These are phyloP conservation scores for Parnassius mnemosyne DNA, from an alignment of 2,888 invertebrate species.

Conservation along the genomic window DNA sequence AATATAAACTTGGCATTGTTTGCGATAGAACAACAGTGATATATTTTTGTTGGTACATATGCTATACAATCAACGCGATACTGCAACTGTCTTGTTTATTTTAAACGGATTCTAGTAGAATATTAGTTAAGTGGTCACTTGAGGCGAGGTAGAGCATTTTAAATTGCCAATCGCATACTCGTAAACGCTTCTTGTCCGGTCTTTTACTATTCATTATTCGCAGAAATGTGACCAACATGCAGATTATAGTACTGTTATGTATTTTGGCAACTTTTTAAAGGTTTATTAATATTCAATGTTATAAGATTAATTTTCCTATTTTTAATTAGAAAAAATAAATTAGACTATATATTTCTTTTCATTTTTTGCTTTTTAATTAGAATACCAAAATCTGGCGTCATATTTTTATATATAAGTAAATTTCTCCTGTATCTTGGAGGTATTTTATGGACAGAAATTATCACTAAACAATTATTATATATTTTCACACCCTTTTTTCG, in stretches of 20 bases:
- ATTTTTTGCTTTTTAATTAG: too few relatives aligned
- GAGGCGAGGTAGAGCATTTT: slow-evolving; percentile 54
- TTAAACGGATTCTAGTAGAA: slow-evolving; percentile 42
- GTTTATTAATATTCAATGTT: too few relatives aligned
- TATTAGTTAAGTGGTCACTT: slow-evolving; percentile 31
- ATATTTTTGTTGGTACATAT: slow-evolving; percentile 40
- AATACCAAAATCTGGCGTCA: too few relatives aligned
- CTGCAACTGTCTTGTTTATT: slow-evolving; percentile 67
- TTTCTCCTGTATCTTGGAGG: too few relatives aligned
- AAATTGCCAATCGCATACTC: slow-evolving; percentile 47
- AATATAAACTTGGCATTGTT: slow-evolving; percentile 28
- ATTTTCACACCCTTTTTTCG: too few relatives aligned
- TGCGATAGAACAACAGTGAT: slow-evolving; percentile 41
- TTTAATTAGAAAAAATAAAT: too few relatives aligned
- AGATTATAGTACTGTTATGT: slow-evolving; percentile 20
- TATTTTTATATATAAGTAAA: too few relatives aligned
- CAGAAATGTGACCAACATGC: slow-evolving; percentile 46
- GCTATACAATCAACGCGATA: slow-evolving; percentile 36
- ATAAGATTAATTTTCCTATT: too few relatives aligned
- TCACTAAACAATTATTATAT: too few relatives aligned
- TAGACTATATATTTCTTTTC: too few relatives aligned
- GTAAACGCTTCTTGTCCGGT: slow-evolving; percentile 48
- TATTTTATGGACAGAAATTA: too few relatives aligned
- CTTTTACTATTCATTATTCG: slow-evolving; percentile 59
- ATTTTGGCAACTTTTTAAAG: too few relatives aligned